These are phyloP conservation scores for Stegodyphus dumicola DNA, from an alignment of 1,140 invertebrate genomes.

Conservation along the genomic window DNA sequence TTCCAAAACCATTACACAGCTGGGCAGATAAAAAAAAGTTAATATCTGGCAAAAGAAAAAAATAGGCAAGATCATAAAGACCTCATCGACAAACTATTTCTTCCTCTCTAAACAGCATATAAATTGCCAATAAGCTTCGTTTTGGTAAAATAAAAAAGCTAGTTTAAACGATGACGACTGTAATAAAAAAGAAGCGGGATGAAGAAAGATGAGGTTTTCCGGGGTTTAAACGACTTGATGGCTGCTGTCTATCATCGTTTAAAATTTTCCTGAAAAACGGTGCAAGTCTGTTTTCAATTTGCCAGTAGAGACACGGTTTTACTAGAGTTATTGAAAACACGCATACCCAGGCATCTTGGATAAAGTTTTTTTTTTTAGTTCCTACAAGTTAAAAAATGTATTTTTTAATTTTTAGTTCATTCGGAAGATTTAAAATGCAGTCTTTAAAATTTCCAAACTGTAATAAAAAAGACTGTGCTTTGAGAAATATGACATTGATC, in stretches of 20 bases:
- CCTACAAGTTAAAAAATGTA: too few species aligned
- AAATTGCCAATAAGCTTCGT: constrained; percentile 38
- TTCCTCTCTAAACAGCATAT: constrained; percentile 14
- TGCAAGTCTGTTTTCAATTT: too few species aligned
- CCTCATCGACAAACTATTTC: constrained; percentile 46
- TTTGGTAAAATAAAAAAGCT: constrained; percentile 7
- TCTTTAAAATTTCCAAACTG: too few species aligned
- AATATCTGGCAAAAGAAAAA: neutral
- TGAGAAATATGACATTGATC: too few species aligned
- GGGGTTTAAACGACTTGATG: constrained; percentile 15
- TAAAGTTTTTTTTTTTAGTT: too few species aligned
- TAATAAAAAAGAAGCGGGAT: constrained; percentile 9
- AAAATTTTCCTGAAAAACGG: too few species aligned
- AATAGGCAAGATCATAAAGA: neutral
- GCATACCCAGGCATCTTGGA: too few species aligned
- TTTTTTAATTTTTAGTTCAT: too few species aligned
- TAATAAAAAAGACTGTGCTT: too few species aligned
- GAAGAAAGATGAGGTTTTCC: constrained; percentile 33
- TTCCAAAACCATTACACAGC: constrained; percentile 22
- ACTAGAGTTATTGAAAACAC: too few species aligned
- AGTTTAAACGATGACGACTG: constrained; percentile 8
- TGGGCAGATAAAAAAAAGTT: neutral
- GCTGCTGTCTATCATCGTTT: constrained; percentile 17
- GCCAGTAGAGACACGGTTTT: too few species aligned
- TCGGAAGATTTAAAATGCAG: too few species aligned